Percentiles rank a stretch among this genome's conserved stretches.
Conservation (phyloP, 2,113 vertebrate species). For the Cochlearius cochlearius region DNA sequence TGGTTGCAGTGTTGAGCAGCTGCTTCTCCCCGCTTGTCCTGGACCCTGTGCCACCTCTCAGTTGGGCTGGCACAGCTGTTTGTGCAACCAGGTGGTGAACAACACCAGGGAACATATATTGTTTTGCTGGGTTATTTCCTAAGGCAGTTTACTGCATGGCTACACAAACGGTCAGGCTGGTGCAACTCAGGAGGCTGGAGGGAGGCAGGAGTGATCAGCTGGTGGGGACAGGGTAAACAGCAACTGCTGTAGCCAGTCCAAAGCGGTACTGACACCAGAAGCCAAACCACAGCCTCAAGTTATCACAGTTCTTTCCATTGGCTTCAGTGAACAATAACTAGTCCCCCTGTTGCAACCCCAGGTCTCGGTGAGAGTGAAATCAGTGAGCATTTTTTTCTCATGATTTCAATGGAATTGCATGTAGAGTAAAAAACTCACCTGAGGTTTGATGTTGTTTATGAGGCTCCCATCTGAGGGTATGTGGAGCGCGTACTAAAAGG, state of each 20-base stretch:
- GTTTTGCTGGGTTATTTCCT: neutral
- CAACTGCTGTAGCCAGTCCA: neutral
- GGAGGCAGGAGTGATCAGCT: neutral
- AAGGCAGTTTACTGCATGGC: neutral
- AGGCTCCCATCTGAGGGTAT: neutral
- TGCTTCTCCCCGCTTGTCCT: neutral
- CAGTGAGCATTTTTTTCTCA: neutral
- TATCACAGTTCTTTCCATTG: neutral
- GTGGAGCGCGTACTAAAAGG: neutral
- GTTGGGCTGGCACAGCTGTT: neutral
- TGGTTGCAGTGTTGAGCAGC: neutral
- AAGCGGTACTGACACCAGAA: neutral
- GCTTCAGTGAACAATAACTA: neutral
- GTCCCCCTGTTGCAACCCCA: neutral
- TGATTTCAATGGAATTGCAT: neutral
- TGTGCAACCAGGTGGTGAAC: neutral
- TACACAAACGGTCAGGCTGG: neutral
- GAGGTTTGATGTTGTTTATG: neutral
- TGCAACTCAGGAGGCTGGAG: neutral
- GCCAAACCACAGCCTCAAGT: neutral
- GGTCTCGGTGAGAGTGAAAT: neutral
- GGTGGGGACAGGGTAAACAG: neutral
- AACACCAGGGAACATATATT: fast-evolving
- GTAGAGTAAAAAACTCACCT: neutral
- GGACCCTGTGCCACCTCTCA: neutral